Base-by-base conservation (phyloP, 1,140 invertebrate genomes). In the Antheraea pernyi region DNA sequence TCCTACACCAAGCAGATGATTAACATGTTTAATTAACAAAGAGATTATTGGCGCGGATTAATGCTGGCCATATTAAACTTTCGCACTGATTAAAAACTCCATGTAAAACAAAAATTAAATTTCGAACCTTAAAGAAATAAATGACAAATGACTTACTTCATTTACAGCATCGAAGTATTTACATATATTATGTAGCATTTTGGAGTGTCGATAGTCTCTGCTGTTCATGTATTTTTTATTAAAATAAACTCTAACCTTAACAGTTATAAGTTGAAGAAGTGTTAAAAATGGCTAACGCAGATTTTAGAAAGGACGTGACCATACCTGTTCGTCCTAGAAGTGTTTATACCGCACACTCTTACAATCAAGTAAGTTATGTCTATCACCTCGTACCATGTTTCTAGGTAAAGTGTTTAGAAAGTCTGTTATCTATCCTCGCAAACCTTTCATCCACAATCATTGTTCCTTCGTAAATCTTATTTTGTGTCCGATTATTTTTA, bases 311-410 rank as follows among this genome's bases (percentile, higher is more conserved):
- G 75, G 87, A 92, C 67, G 82, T 82, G 66, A 78, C 76, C 67
- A 88, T 92, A 79, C 87, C 90, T 37, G 88, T 92, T 19, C 87
- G 90, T 58, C 90, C 90, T 8, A 84, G 90, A 61, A 93, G 90
- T 83, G 85, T 93, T 16, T 93, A 93, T 72, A 93, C 91, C 39
- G 89, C 91, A 63, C 91, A 92, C 82, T 91, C 90, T 58, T 92
- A 91, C 72, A 91, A 89, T 75, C 90, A 92, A 85, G 91, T 92
- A 60, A 19, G 22, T 60, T 59, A 30, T 30, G 22, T 30, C 22
- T 30, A 30, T 30, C 22, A 30, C 22, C 22, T 30, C 22, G 22
- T 30, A 30, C 22, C 22, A 30, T 30, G 22, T 30, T 30, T 4
- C 22, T 30, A 30, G 22, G 4, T 30, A 2, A 30, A 30, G 22